Conservation (phyloP, 2,113 vertebrate species). For the Stigmatopora argus region DNA sequence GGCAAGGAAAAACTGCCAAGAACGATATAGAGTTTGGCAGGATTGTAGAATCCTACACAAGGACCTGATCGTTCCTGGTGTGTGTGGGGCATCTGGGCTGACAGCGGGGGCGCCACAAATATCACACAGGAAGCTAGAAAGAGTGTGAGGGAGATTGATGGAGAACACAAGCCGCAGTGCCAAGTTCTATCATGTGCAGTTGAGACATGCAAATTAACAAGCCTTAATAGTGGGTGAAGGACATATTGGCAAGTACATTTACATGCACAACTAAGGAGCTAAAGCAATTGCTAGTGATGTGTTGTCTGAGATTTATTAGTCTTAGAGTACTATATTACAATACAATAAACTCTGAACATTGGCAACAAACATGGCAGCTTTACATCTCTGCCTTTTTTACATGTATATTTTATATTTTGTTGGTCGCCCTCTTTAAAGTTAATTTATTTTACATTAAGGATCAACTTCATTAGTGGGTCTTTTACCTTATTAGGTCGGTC, state of each 20-base stretch:
- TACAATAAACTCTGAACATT: no score
- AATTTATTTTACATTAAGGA: no score
- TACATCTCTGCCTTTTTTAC: no score
- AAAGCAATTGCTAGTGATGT: background rate
- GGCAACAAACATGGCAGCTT: no score
- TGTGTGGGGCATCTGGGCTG: slow-evolving; percentile 57
- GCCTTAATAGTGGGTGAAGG: background rate
- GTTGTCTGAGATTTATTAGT: background rate
- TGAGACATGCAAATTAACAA: slow-evolving; percentile 7
- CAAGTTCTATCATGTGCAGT: background rate
- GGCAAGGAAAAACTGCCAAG: slow-evolving; percentile 19
- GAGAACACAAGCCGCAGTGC: slow-evolving; percentile 3
- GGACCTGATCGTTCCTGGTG: slow-evolving; percentile 44
- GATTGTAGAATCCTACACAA: slow-evolving; percentile 20
- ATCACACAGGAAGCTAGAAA: slow-evolving; percentile 45
- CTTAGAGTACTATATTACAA: background rate
- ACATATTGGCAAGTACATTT: background rate
- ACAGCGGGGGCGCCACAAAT: slow-evolving; percentile 33
- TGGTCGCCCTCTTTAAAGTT: no score
- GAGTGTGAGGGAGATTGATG: slow-evolving; percentile 40
- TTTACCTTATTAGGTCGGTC: no score
- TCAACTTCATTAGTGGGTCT: no score
- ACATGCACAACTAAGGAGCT: background rate
- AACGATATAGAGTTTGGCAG: slow-evolving; percentile 40
- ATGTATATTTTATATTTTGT: no score